Evolutionary conservation across 2,113 vertebrate genomes (phyloP).

Genomic region (Apodemus speciosus): DNA sequence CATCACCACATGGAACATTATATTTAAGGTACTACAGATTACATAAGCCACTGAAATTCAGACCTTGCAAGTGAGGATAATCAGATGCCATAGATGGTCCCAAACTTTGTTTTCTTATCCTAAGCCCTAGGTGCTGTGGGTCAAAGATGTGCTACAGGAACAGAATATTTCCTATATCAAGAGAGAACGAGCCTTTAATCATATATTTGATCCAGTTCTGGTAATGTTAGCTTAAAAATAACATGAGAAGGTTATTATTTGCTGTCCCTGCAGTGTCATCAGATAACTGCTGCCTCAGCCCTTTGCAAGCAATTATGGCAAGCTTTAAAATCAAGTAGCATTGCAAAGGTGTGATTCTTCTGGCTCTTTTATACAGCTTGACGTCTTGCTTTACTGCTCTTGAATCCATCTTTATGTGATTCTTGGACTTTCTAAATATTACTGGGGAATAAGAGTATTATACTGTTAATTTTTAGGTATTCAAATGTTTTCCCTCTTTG

Average conservation of each 20-base stretch:
- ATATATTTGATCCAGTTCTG: conserved; percentile 45
- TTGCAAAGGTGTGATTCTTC: conserved; percentile 14
- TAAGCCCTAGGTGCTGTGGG: neutral
- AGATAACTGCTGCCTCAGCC: conserved; percentile 59
- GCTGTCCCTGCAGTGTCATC: conserved; percentile 44
- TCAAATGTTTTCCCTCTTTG: conserved; percentile 37
- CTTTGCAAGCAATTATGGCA: conserved; percentile 58
- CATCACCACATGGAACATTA: neutral
- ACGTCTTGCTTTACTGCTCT: conserved; percentile 51
- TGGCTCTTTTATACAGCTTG: conserved; percentile 27
- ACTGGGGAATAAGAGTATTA: conserved; percentile 45
- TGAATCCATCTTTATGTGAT: conserved; percentile 51
- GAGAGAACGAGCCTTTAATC: conserved; percentile 35
- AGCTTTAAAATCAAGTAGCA: conserved; percentile 62
- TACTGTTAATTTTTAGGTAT: conserved; percentile 17
- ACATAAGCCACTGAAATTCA: conserved; percentile 18
- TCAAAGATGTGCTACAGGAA: conserved; percentile 20
- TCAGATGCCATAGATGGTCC: neutral
- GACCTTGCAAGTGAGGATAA: conserved; percentile 4
- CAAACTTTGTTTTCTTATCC: conserved; percentile 41
- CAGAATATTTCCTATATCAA: conserved; percentile 30
- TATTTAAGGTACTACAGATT: conserved; percentile 26
- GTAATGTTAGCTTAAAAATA: conserved; percentile 39
- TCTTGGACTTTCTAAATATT: conserved; percentile 43
- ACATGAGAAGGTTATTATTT: conserved; percentile 45